Percentiles rank a stretch among this genome's conserved stretches.
Conservation (phyloP, 2,113 vertebrate genomes). For the Eulacestoma nigropectus region DNA sequence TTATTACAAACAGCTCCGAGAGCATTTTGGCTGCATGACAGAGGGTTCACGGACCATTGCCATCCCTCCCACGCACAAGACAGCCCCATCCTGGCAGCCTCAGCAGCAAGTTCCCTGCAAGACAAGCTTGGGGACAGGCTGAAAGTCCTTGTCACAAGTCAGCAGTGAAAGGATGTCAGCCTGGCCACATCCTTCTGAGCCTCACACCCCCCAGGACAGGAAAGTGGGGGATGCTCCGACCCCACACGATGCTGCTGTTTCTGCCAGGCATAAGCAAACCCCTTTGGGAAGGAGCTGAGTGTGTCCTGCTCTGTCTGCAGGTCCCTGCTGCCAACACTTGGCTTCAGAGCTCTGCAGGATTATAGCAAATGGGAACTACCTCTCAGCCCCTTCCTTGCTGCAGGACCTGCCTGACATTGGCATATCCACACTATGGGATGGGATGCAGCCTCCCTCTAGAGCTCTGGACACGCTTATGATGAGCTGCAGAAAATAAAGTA, state of each 20-base stretch:
- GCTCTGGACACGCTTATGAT: neutral
- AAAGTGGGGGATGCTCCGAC: neutral
- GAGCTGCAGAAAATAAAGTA: neutral
- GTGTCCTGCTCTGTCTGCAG: neutral
- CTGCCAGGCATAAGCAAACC: neutral
- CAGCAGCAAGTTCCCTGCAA: neutral
- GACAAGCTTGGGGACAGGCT: neutral
- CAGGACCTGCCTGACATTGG: neutral
- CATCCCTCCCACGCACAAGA: conserved; percentile 1
- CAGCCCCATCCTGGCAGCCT: neutral
- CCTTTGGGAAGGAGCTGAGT: neutral
- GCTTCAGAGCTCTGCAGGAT: neutral
- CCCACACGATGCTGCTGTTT: neutral
- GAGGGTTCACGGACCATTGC: neutral
- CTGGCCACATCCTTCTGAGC: neutral
- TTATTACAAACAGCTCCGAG: neutral
- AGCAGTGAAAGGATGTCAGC: neutral
- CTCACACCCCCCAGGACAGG: neutral
- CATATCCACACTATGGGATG: neutral
- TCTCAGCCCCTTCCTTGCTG: neutral
- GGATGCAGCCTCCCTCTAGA: neutral
- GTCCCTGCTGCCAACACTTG: neutral
- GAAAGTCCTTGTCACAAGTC: neutral
- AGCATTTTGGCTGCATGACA: neutral
- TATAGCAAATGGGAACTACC: neutral